Evolutionary conservation across 1,140 invertebrate genomes (phyloP), one percentile per base, ranked within the genome.

Genomic region (Caenorhabditis brenneri): DNA sequence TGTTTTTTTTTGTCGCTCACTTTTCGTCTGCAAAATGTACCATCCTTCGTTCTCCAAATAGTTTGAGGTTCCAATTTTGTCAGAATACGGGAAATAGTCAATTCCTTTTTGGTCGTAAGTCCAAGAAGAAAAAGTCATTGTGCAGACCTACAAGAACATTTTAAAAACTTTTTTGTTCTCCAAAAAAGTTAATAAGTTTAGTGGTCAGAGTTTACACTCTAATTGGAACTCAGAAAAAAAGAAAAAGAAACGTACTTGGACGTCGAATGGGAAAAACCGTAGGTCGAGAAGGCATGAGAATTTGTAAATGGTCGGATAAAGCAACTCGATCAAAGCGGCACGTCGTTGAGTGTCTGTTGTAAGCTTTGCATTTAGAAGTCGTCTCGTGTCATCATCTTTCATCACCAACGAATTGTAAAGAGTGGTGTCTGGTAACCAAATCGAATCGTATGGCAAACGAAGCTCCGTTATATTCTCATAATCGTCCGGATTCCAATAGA

Each of bases 71-170:
- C 89, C 90, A 79, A 90, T 89, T 22, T 36, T 86, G 24, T 91
- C 86, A 24, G 87, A 86, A 74, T 91, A 88, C 5, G 89, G 88
- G 33, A 85, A 83, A 74, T 90, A 90, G 79, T 90, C 89, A 33
- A 90, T 90, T 31, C 89, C 89, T 79, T 87, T 88, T 81, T 87
- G 84, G 85, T 92, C 91, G 86, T 92, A 92, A 0, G 91, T 91
- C 92, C 92, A 92, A 1, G 91, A 91, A 22, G 91, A 91, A 85
- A 92, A 92, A 80, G 91, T 92, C 79, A 89, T 89, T 65, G 86
- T 90, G 79, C 88, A 89, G 39, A 83, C 80, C 85, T 86, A 31
- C 10, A 78, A 58, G 39, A n/a, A 49, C 27, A 42, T 53, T 48
- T n/a, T 53, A 33, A 16, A 10, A n/a, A 16, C 19, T 51, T 39